These are phyloP conservation scores for Platycheirus rosarum DNA, from an alignment of 2,888 invertebrate species.

Conservation along the genomic window DNA sequence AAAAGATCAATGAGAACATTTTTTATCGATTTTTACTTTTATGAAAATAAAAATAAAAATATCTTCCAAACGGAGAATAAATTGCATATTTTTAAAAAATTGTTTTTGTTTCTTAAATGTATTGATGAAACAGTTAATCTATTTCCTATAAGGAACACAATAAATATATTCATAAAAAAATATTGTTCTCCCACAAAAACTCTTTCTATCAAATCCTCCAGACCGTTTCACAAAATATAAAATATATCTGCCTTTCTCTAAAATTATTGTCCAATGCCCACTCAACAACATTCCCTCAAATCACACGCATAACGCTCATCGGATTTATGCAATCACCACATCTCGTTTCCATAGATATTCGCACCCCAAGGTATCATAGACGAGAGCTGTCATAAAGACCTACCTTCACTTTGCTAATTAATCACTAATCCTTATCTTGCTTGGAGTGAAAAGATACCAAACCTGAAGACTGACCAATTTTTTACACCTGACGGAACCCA, in stretches of 20 bases:
- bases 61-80: no score
- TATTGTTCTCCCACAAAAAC: no score
- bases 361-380: neutral
- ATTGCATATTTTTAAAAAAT: no score
- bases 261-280: neutral
- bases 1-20: no score
- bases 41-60: no score
- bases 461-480: slow-evolving; percentile 51
- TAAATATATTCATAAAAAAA: no score
- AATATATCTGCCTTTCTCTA: slow-evolving; percentile 1
- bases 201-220: neutral
- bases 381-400: slow-evolving; percentile 9
- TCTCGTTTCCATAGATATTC: neutral
- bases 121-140: no score
- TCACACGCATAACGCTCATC: slow-evolving; percentile 46
- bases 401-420: slow-evolving; percentile 45
- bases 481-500: slow-evolving; percentile 59
- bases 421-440: slow-evolving; percentile 19
- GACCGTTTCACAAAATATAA: neutral
- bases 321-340: slow-evolving; percentile 53
- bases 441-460: slow-evolving; percentile 9
- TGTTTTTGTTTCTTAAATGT: no score
- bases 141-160: no score
- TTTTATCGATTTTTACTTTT: no score
- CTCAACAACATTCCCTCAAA: slow-evolving; percentile 34